Base-by-base conservation (phyloP, 23 tunicate species). In the Styela plicata region DNA sequence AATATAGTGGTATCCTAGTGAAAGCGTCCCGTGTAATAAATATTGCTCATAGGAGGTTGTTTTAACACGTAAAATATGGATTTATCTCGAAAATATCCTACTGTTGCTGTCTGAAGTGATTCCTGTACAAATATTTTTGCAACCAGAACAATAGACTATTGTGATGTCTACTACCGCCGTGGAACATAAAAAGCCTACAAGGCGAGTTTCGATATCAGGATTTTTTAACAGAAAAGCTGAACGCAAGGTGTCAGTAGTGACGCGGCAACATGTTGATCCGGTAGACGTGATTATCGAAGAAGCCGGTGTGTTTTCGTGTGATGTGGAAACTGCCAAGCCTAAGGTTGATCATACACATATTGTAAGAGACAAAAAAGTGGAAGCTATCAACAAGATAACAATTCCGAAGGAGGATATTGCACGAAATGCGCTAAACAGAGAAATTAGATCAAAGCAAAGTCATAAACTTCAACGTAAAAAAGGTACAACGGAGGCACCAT, bases 171-270 rank as follows among this genome's bases (percentile, higher is more conserved):
- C 64, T 20, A 57, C 66, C 7, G 53, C 81, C 81, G 53, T 76
- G 0, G 81, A 76, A 76, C 81, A 36, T 17, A 76, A 76, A 29
- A 76, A 76, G 77, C 37, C 37, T 19, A 10, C 81, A 13, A 36
- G 81, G 81, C 81, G 81, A 44, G n/a, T 53, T 16, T 76, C 81
- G 53, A 76, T 76, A 29, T 76, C 81, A 10, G 81, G 81, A 44
- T 53, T 76, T 52, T 76, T 76, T 44, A 76, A 53, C 64, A 44
- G 27, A 23, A 76, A 76, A 29, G 37, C 26, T 22, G 81, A 76
- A 29, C 81, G 81, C 64, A 76, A 76, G 53, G 81, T 76, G 29
- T 36, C 81, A 29, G 33, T 76, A 44, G 81, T 52, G 33, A 76
- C 66, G 7, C 71, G 71, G 22, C 30, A 67, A 67, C 36, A 57